Conservation (phyloP, 1,140 invertebrate species). For the Nymphalis io region DNA sequence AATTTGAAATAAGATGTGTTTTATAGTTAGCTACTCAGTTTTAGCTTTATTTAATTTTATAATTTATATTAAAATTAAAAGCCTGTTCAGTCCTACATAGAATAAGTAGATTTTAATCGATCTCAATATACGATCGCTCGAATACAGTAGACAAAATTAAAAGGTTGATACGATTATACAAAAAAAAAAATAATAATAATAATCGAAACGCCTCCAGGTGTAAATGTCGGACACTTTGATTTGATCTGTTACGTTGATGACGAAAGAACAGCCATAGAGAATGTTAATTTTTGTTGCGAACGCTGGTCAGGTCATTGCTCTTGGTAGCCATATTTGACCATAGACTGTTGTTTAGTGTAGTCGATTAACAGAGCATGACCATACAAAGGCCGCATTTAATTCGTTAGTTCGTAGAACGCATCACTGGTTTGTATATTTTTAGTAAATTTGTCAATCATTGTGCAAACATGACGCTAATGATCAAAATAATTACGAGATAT, state of each 20-base stretch:
- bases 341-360: conserved; percentile 62
- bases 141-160: background rate
- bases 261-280: conserved; percentile 59
- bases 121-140: background rate
- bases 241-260: conserved; percentile 61
- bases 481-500: background rate
- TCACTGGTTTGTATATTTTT: conserved; percentile 23
- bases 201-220: conserved; percentile 38
- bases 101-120: background rate
- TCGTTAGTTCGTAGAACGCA: conserved; percentile 20
- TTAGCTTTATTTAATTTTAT: no score
- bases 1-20: no score
- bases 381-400: conserved; percentile 49
- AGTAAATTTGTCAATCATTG: background rate
- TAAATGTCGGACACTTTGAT: conserved; percentile 48
- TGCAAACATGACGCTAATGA: conserved; percentile 13
- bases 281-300: conserved; percentile 72
- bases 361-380: conserved; percentile 70
- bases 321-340: conserved; percentile 64
- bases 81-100: background rate
- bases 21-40: no score
- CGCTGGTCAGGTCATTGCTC: conserved; percentile 57
- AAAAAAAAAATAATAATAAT: conserved; percentile 12
- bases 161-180: background rate
- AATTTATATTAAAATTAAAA: no score